phyloP scores from a whole-genome alignment of 2,797 vertebrate genomes.

The Pangasius djambal region DNA sequence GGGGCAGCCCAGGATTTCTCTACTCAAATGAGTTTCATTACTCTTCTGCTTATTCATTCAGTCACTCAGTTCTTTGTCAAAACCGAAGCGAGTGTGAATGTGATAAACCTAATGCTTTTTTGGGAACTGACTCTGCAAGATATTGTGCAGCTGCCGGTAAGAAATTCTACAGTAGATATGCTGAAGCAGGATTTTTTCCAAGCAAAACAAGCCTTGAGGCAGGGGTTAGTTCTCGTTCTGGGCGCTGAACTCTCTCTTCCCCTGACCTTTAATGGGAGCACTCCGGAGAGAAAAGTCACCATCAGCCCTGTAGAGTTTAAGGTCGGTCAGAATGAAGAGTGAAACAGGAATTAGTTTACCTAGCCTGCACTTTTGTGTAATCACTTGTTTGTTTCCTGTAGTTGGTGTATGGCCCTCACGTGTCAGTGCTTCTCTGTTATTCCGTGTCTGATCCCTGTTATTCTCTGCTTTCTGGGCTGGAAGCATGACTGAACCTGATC shows the following conservation, averaged over 20 bases:
- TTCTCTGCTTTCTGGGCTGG: not conserved
- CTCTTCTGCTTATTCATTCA: not conserved
- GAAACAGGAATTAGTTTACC: conserved; percentile 23
- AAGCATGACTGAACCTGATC: conserved; percentile 16
- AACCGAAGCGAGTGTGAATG: not conserved
- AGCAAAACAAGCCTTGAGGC: not conserved
- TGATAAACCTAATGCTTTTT: not conserved
- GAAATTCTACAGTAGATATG: conserved; percentile 7
- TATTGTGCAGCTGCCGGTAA: conserved; percentile 3
- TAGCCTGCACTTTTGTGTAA: conserved; percentile 5
- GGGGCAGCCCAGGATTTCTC: not conserved
- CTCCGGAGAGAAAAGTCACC: not conserved
- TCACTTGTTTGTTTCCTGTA: conserved; percentile 22
- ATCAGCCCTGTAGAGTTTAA: not conserved
- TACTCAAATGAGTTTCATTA: not conserved
- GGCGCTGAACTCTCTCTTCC: not conserved
- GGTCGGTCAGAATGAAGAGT: not conserved
- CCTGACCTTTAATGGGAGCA: not conserved
- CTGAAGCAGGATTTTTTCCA: conserved; percentile 24
- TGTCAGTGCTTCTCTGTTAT: conserved; percentile 15
- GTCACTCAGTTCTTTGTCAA: not conserved
- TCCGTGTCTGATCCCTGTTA: not conserved
- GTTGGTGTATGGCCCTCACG: not conserved
- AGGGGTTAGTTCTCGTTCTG: conserved; percentile 6
- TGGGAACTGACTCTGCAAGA: conserved; percentile 30